Conservation (phyloP, 2,113 vertebrate species). For the Gambusia affinis region DNA sequence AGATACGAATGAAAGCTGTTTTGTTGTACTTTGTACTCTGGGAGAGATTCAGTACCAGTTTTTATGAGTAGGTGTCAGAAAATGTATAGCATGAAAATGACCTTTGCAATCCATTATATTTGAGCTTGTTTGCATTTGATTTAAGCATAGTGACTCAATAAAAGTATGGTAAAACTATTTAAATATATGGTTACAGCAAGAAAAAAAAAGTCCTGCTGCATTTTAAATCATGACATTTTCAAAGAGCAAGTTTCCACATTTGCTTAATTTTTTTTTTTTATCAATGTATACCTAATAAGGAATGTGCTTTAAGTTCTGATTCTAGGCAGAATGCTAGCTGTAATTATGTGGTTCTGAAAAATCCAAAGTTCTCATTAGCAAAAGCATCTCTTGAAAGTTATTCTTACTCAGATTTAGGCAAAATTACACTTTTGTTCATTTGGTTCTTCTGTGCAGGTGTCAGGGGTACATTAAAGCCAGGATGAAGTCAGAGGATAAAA, state of each 20-base stretch:
- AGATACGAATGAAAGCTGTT: not conserved
- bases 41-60: not conserved
- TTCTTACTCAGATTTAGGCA: not conserved
- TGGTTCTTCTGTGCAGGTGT: slow-evolving; percentile 82
- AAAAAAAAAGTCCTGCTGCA: not conserved
- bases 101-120: too few species aligned
- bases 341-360: too few species aligned
- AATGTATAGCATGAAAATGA: not conserved
- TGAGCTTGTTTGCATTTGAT: too few species aligned
- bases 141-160: not conserved
- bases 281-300: not conserved
- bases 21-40: not conserved
- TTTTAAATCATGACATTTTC: not conserved
- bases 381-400: not conserved
- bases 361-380: too few species aligned
- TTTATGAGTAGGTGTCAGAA: not conserved
- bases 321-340: not conserved
- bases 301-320: not conserved
- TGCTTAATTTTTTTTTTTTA: slow-evolving; percentile 14
- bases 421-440: slow-evolving; percentile 4
- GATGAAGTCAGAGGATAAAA: slow-evolving; percentile 97
- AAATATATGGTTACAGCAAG: not conserved
- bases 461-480: slow-evolving; percentile 98
- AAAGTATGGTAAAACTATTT: not conserved
- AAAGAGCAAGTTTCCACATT: not conserved